Base-by-base conservation (phyloP, 2,797 vertebrate genomes). In the Anas bahamensis region DNA sequence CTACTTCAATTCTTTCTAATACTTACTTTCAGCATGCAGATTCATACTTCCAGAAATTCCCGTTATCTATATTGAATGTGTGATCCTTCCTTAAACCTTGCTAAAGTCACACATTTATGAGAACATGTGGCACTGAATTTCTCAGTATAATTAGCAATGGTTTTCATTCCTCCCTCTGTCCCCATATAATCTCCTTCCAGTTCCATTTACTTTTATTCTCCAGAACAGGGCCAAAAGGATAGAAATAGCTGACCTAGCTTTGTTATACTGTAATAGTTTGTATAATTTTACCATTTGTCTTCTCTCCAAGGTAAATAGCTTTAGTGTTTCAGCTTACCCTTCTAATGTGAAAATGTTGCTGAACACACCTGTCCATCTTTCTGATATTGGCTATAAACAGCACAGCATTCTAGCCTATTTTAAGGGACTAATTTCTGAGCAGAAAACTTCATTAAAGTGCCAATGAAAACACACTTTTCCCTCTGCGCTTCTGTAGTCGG, bases 1-100 rank as follows among this genome's bases (percentile, higher is more conserved):
- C 19, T 72, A 56, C 72, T 86, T 78, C 78, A 93, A 85, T 66
- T 78, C 50, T 74, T 88, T 75, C 52, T 70, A 87, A 89, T 70
- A 75, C 41, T 66, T 31, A 66, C 22, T 76, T 92, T 42, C 28
- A 76, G 68, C 41, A 79, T 2, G 3, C 14, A 42, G n/a, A 66
- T 56, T 78, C 33, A 23, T 88, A 42, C 56, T 72, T 88, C 56
- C 55, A 80, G 59, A 75, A 17, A 60, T 66, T 78, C 41, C 65
- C 82, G 53, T 63, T 81, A 83, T 39, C 82, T n/a, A 14, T n/a
- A 87, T 2, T 0, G 0, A 75, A 76, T 21, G 44, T 50, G 52
- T 24, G 37, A 92, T 70, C 60, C 42, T 89, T 81, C 55, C 0
- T 1, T 53, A 86, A 94, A 89, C 53, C 29, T 42, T 76, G 70